Base-by-base conservation (phyloP, 2,797 vertebrate genomes). In the Molossus alvarezi region DNA sequence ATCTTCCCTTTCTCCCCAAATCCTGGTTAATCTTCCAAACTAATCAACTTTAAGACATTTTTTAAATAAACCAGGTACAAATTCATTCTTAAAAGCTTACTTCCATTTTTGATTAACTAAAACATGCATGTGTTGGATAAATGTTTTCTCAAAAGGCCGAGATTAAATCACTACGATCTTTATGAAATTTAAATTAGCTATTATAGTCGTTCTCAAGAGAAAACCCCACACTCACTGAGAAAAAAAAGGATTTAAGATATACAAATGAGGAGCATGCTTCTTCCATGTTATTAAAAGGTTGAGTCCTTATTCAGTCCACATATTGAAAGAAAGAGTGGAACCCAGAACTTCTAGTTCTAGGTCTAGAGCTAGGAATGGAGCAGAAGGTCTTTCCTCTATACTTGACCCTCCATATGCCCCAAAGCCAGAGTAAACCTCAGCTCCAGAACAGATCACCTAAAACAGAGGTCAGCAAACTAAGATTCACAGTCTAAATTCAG, bases 141-240 rank as follows among this genome's bases (percentile, higher is more conserved):
- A 84, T 37, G 51, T 55, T 58, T 86, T 96, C 71, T 57, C 71
- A 72, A 69, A 92, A 62, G 79, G 72, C 55, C 51, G 75, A 48
- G 83, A 85, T 11, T 33, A 45, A 57, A 81, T 64, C 58, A 62
- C 37, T 51, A 57, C 51, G 51, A 76, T 33, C 21, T 51, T 77
- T 41, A 1, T 88, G 53, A 75, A 94, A 93, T 80, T 79, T 87
- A 92, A 79, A 83, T 91, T 15, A 90, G 23, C 76, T 62, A 84
- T 33, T 62, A 57, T 4, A 77, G 10, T 72, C 67, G 51, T 60
- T 94, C n/a, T 80, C 69, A 45, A 33, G 4, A 48, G 11, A 7
- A 33, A 88, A 41, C 23, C 21, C 76, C 29, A 88, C 15, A 73
- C 41, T 41, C 77, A 67, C 12, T 15, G 23, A 73, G 45, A 84